phyloP scores from a whole-genome alignment of 2,797 vertebrate species.

The Erethizon dorsatum region DNA sequence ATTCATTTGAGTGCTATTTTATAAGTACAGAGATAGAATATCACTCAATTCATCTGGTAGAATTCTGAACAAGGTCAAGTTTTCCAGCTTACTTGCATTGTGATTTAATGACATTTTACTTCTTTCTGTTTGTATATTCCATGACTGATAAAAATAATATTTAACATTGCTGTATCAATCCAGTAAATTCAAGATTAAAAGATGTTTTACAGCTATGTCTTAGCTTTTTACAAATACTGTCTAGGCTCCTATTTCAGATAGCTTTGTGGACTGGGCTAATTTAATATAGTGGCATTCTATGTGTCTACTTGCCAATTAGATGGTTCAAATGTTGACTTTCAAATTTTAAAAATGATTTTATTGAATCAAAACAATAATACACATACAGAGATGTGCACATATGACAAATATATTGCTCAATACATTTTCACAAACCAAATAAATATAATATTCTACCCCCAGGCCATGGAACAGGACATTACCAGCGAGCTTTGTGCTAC shows the following conservation, averaged over 20 bases:
- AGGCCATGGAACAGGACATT: background rate
- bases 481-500: fast-evolving
- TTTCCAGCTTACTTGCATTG: background rate
- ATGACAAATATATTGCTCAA: background rate
- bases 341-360: background rate
- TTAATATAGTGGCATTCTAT: fast-evolving
- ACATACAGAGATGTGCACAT: background rate
- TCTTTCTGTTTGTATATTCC: background rate
- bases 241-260: background rate
- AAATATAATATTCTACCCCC: background rate
- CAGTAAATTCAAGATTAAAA: constrained; percentile 63
- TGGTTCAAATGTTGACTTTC: constrained; percentile 15
- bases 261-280: background rate
- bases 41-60: background rate
- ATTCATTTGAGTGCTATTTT: constrained; percentile 41
- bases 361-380: background rate
- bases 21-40: background rate
- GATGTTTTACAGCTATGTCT: background rate
- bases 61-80: constrained; percentile 33
- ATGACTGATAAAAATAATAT: constrained; percentile 19
- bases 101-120: constrained; percentile 7
- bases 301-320: background rate
- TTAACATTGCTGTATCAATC: constrained; percentile 20
- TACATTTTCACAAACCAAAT: background rate
- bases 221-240: background rate